A percentile compares a stretch with the other conserved stretches of the same genome.
Evolutionary conservation across 2,797 vertebrate species (phyloP).

Genomic region (Sebastes steindachneri): DNA sequence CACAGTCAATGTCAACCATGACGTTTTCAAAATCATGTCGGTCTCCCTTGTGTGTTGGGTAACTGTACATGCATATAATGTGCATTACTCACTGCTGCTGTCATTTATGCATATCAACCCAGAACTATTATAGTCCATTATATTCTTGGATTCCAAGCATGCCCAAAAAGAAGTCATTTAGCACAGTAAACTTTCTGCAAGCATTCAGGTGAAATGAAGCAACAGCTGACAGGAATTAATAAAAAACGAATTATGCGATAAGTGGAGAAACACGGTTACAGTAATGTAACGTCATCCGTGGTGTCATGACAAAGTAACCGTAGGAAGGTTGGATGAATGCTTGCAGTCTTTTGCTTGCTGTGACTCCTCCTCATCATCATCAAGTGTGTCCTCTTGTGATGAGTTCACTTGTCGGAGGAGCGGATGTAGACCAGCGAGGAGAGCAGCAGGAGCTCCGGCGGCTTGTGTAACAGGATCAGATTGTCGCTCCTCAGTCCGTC

Average conservation of each 20-base stretch:
- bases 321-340: background rate
- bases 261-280: background rate
- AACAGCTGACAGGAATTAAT: constrained; percentile 3
- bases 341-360: background rate
- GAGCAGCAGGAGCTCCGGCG: constrained; percentile 88
- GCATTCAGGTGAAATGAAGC: constrained; percentile 37
- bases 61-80: background rate
- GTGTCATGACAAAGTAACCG: background rate
- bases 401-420: constrained; percentile 84
- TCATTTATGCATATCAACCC: constrained; percentile 49
- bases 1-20: background rate
- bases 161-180: constrained; percentile 31
- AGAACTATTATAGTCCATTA: constrained; percentile 87
- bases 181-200: constrained; percentile 38
- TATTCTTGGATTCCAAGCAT: constrained; percentile 89
- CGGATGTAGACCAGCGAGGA: constrained; percentile 90
- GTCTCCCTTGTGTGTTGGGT: background rate
- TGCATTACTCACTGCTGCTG: background rate
- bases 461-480: constrained; percentile 89
- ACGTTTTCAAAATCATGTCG: background rate
- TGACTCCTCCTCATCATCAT: background rate
- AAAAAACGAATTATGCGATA: background rate
- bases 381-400: background rate
- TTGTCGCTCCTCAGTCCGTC: constrained; percentile 89
- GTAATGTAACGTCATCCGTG: background rate